Conservation (phyloP, 53 echinoderm and acorn worm species). For the Glandiceps talaboti region DNA sequence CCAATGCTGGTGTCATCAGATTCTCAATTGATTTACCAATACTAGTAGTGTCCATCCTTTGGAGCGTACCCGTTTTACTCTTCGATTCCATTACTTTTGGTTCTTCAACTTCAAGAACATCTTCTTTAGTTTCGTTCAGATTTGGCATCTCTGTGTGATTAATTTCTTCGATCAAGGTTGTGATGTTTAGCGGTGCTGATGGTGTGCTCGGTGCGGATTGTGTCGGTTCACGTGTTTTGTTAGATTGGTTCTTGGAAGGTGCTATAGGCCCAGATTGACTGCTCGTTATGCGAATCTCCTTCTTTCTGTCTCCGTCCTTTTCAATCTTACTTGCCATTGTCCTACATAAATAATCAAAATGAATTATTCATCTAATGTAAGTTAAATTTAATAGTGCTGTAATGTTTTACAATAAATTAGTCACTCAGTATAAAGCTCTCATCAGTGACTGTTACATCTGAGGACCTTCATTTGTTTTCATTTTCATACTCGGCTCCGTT, state of each 20-base stretch:
- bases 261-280: not conserved
- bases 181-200: not conserved
- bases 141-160: not conserved
- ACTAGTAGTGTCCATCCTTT: not conserved
- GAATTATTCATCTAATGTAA: not conserved
- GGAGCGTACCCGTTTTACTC: no score
- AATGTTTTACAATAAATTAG: no score
- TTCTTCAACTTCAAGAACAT: not conserved
- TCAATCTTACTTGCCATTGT: not conserved
- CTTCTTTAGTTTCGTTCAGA: not conserved
- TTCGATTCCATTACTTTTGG: no score
- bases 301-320: not conserved
- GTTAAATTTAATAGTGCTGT: not conserved
- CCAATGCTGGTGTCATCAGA: not conserved
- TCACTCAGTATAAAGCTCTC: no score
- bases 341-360: not conserved
- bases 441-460: no score
- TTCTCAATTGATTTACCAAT: not conserved
- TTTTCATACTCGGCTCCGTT: no score
- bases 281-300: not conserved
- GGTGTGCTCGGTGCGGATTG: not conserved
- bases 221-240: not conserved
- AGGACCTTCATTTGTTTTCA: no score
- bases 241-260: not conserved
- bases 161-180: no score